Evolutionary conservation across 2,113 vertebrate genomes (phyloP), one percentile per base, ranked within the genome.

Genomic region (Amphiprion percula): DNA sequence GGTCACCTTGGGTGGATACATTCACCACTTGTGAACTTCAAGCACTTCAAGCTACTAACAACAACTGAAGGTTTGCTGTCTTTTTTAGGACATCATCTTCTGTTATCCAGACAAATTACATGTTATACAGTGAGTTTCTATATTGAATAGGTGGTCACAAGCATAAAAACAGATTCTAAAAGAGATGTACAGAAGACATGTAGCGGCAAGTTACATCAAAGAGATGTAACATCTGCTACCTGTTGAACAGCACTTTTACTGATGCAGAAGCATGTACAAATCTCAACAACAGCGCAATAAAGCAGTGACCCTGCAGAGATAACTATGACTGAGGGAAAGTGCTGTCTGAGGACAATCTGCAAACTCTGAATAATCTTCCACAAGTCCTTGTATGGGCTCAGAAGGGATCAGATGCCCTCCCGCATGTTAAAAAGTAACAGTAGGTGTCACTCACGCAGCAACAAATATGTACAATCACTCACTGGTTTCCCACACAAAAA

Each of bases 141-240:
- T 8, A 23, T 14, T 52, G 9, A 80, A 61, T 8, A 56, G n/a
- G 39, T 71, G n/a, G 26, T 11, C 8, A 67, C 58, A 16, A 56
- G 54, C 26, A 46, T 53, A 47, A 65, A 53, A 19, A 30, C 37
- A 39, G 52, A 50, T n/a, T 50, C 49, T 39, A 56, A 26, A 64
- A 62, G 28, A 59, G 61, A 37, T 58, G 44, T 54, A 64, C 63
- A 24, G 11, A 26, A 72, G 54, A 62, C 62, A 73, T 15, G 62
- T 75, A 74, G 39, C 71, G 71, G 17, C 5, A 15, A 68, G 41
- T 54, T 39, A 63, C 72, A 68, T 80, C 73, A 86, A 39, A 88
- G 70, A 16, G 58, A 28, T 62, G 49, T 4, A 54, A 90, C 79
- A 79, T 86, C 75, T 77, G 81, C 67, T 62, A 68, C n/a, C 47